Percentiles rank a stretch among this genome's conserved stretches.
phyloP scores from a whole-genome alignment of 1,140 invertebrate species.

The Heliconius congener region DNA sequence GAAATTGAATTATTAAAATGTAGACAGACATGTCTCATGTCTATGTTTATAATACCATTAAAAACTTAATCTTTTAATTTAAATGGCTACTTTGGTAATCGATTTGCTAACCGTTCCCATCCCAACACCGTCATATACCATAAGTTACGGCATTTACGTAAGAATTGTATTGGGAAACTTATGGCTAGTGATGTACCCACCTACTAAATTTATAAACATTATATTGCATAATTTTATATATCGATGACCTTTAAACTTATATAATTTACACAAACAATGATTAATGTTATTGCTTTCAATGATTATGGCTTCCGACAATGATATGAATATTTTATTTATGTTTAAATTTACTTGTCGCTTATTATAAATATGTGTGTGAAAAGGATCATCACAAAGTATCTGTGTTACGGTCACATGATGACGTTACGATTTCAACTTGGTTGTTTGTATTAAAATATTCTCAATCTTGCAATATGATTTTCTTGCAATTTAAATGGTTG shows the following conservation, averaged over 20 bases:
- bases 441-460: too few species aligned
- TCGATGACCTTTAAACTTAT: conserved; percentile 9
- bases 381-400: not conserved
- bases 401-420: too few species aligned
- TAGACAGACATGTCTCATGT: not conserved
- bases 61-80: not conserved
- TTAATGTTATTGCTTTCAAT: not conserved
- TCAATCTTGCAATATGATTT: too few species aligned
- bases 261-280: conserved; percentile 3
- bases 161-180: conserved; percentile 14
- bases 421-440: too few species aligned
- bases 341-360: not conserved
- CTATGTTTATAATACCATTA: not conserved
- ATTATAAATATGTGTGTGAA: not conserved
- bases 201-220: not conserved
- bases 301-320: not conserved
- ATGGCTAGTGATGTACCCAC: conserved; percentile 4
- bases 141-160: conserved; percentile 17
- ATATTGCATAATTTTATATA: conserved; percentile 19
- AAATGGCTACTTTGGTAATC: not conserved
- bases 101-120: not conserved
- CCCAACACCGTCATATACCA: not conserved
- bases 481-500: too few species aligned
- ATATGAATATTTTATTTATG: conserved; percentile 3
- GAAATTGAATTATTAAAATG: too few species aligned